Evolutionary conservation across 1,140 invertebrate species (phyloP), one percentile per base, ranked within the genome.

Genomic region (Drosophila arizonae): DNA sequence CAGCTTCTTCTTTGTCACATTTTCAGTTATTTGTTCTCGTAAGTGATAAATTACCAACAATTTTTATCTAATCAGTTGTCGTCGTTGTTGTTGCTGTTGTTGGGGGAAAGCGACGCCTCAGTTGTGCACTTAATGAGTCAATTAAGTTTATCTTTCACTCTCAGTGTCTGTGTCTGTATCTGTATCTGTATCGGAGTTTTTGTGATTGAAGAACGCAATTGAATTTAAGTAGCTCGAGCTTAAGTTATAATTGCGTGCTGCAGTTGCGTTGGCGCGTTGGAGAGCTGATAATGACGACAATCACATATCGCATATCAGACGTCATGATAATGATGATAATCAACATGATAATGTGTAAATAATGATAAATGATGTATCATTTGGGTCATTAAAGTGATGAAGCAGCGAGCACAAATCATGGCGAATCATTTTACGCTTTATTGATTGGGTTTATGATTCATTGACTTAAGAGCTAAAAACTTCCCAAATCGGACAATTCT

Each of bases 111-210:
- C 52, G n/a, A 71, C 81, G 73, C 72, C 64, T 63, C 48, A 24
- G 13, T 62, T 71, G 65, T 66, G 76, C 80, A 58, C 46, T 72
- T 86, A 81, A 86, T 78, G 75, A 78, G 73, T 85, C 81, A 85
- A 86, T 86, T 85, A 81, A 63, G 55, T 68, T 72, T 81, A 81
- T 66, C 73, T 82, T 24, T 17, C 26, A 41, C 62, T 17, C 71
- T 45, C 66, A 17, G 66, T 24, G 6, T 30, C 21, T 17, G 13
- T 62, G 4, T 63, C 36, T 76, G 41, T 63, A 21, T 64, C 21
- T 24, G 8, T 36, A 3, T 41, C 15, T 41, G 9, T 77, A 48
- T 41, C 58, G 26, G 51, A 58, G 75, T 51, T 30, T 26, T 39
- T 28, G 65, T 65, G 79, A 67, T 75, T 45, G 13, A 15, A 68